These are phyloP conservation scores for Acanthopagrus latus DNA, from an alignment of 2,797 vertebrate species.

Conservation along the genomic window DNA sequence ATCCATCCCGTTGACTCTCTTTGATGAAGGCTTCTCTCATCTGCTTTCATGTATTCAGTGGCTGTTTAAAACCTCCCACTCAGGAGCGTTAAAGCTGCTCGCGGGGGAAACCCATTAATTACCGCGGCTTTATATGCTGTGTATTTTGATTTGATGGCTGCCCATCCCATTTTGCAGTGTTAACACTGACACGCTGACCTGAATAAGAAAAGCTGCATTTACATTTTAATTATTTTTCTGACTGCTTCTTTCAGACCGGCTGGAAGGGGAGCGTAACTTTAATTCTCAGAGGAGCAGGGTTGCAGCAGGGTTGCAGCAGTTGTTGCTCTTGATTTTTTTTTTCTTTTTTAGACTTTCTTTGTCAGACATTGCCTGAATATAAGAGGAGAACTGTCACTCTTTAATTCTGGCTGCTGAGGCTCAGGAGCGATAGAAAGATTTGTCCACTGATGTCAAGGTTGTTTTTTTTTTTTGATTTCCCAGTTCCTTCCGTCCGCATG, in stretches of 20 bases:
- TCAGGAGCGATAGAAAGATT: not conserved
- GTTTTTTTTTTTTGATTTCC: not conserved
- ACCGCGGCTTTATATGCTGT: slow-evolving; percentile 47
- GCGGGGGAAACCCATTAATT: slow-evolving; percentile 41
- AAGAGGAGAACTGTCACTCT: not conserved
- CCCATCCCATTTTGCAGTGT: slow-evolving; percentile 25
- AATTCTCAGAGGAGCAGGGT: not conserved
- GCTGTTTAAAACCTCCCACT: slow-evolving; percentile 45
- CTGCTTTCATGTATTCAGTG: slow-evolving; percentile 40
- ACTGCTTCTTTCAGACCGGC: slow-evolving; percentile 4
- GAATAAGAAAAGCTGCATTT: slow-evolving; percentile 42
- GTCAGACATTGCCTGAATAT: not conserved
- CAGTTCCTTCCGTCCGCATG: not conserved
- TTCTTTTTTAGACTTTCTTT: slow-evolving; percentile 1
- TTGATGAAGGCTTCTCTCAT: slow-evolving; percentile 32
- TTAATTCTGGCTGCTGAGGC: not conserved
- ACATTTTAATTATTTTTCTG: slow-evolving; percentile 42
- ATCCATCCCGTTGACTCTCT: slow-evolving; percentile 21
- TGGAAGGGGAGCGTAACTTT: slow-evolving; percentile 8
- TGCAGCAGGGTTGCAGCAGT: slow-evolving; percentile 1
- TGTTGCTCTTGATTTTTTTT: too few relatives aligned
- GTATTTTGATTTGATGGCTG: slow-evolving; percentile 42
- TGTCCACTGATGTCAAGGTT: not conserved
- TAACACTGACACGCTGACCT: slow-evolving; percentile 40
- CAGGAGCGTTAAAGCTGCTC: slow-evolving; percentile 28